Evolutionary conservation across 2,113 vertebrate species (phyloP), one percentile per base, ranked within the genome.

Genomic region (Onychostoma macrolepis): DNA sequence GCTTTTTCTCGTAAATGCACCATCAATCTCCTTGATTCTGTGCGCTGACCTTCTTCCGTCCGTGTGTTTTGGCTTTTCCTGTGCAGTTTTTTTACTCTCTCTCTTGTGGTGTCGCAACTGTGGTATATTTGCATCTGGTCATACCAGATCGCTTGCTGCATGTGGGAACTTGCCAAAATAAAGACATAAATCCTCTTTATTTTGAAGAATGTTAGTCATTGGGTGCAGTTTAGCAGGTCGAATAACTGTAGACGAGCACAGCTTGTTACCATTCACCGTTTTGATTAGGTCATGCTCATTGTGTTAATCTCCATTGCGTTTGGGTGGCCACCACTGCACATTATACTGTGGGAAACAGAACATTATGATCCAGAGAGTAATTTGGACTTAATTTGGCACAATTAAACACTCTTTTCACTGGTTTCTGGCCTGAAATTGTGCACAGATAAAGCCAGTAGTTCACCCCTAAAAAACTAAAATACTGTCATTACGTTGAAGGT

Each of bases 341-440:
- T 83, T 69, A 71, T 48, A 50, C 80, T 50, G 41, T 50, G 43
- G 26, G 63, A 71, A 71, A 36, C 41, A 33, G 75, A 78, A 83
- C 80, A 50, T 50, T 50, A 50, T 6, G 19, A 83, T 71, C 81
- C 33, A 43, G 26, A 30, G 80, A 41, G 63, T 36, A 50, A 71
- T 71, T 67, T 71, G n/a, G 26, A 36, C 41, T 83, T 83, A n/a
- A 83, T 83, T 83, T 71, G 43, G 61, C 41, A 43, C 58, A 81
- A 63, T 65, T 41, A 81, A 65, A 63, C 38, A 63, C 33, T 9
- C n/a, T 81, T 80, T 81, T 43, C 30, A 9, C n/a, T 21, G 5
- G 26, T 67, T 82, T 43, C 26, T 28, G 26, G n/a, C n/a, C 8
- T 67, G 13, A 43, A 21, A 28, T 33, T 78, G 36, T 38, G 28